These are phyloP conservation scores for Agriopis marginaria DNA, from an alignment of 2,888 invertebrate species.

Conservation along the genomic window DNA sequence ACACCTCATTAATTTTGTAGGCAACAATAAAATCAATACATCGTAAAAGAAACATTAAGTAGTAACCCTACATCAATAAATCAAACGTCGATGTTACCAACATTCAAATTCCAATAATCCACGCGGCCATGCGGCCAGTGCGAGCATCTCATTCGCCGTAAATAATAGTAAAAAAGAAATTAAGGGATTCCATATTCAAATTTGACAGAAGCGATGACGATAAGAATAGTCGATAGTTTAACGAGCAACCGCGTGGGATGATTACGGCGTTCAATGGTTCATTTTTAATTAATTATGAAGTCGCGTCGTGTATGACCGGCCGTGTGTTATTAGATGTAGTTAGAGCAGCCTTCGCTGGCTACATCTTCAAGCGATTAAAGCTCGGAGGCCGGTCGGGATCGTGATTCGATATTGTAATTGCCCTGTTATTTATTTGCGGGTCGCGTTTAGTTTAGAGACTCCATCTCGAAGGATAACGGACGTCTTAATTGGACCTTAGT, in stretches of 20 bases:
- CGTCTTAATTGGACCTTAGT: slow-evolving; percentile 80
- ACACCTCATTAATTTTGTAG: slow-evolving; percentile 68
- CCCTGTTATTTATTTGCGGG: slow-evolving; percentile 78
- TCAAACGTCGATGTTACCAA: slow-evolving; percentile 72
- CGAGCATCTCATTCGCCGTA: slow-evolving; percentile 68
- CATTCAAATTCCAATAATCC: slow-evolving; percentile 81
- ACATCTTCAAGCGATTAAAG: slow-evolving; percentile 77
- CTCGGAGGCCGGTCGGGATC: slow-evolving; percentile 71
- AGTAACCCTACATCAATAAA: slow-evolving; percentile 79
- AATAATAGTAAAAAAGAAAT: slow-evolving; percentile 78
- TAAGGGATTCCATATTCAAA: slow-evolving; percentile 79
- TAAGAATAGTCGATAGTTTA: slow-evolving; percentile 79
- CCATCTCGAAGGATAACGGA: slow-evolving; percentile 73
- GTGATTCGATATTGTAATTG: slow-evolving; percentile 84
- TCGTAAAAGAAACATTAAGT: slow-evolving; percentile 78
- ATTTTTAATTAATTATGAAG: slow-evolving; percentile 79
- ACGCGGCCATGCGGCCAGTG: slow-evolving; percentile 56
- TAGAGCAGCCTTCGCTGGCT: slow-evolving; percentile 67
- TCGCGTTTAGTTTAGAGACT: slow-evolving; percentile 49
- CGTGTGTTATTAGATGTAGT: slow-evolving; percentile 67
- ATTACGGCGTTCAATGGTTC: slow-evolving; percentile 72
- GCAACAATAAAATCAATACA: slow-evolving; percentile 73
- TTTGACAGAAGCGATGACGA: slow-evolving; percentile 82
- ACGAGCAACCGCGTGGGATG: slow-evolving; percentile 78
- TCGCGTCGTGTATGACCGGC: slow-evolving; percentile 56